Evolutionary conservation across 1,140 invertebrate genomes (phyloP), one percentile per base, ranked within the genome.

Genomic region (Drosophila asahinai): DNA sequence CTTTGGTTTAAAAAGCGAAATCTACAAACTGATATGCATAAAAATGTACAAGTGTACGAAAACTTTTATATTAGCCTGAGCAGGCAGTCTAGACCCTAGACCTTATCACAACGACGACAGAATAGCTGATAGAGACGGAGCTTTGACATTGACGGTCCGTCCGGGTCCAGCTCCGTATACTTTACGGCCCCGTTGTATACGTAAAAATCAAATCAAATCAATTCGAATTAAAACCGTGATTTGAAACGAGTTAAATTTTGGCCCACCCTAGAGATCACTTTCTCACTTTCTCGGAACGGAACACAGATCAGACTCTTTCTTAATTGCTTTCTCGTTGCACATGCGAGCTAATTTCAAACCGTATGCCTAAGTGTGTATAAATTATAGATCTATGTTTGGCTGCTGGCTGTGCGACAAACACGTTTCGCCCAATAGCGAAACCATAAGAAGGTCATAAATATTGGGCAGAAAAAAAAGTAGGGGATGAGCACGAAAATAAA

Each of bases 361-460:
- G 38, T 54, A 60, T 64, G 47, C 38, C 45, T 33, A 68, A 11
- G 49, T 33, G 42, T 57, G 38, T 55, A 61, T 77, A 58, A 47
- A 65, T 49, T 60, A 43, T 58, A 54, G 40, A 65, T 33, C 58
- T 70, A 45, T 42, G 59, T 42, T 49, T 55, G 48, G 42, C 40
- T 70, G 45, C 40, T 70, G 45, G 40, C 17, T 57, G 71, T 80
- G 86, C 55, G 71, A 77, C 78, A 89, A 81, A 77, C 83, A 89
- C 80, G 84, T 87, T 86, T 86, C 48, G 47, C 60, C 63, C 55
- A 75, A 64, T 60, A 66, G 81, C 62, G 83, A 89, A 89, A 89
- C 84, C 84, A 89, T 89, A 89, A 90, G 81, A 90, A 89, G 77
- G 84, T 89, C 86, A 78, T 43, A 75, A 67, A 87, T 75, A 81